Conservation (phyloP, 2,797 vertebrate species). For the Paedocypris micromegethes region DNA sequence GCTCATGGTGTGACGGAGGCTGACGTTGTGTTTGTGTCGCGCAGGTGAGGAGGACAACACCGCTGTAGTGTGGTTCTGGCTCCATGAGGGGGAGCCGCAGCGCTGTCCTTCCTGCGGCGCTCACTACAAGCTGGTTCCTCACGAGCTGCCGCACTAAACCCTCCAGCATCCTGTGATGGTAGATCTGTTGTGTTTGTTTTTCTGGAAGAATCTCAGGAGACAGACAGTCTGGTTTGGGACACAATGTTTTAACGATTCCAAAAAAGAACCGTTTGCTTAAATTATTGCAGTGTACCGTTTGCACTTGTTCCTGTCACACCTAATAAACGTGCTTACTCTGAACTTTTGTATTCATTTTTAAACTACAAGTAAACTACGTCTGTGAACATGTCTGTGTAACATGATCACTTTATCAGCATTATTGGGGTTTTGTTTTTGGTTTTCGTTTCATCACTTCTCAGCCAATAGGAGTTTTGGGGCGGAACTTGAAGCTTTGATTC, state of each 20-base stretch:
- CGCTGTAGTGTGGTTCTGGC: slow-evolving; percentile 82
- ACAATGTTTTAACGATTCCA: slow-evolving; percentile 52
- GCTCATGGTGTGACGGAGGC: too few species aligned
- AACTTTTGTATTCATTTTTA: neutral
- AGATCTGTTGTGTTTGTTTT: slow-evolving; percentile 17
- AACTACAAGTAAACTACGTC: too few species aligned
- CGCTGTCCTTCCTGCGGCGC: slow-evolving; percentile 84
- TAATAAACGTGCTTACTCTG: slow-evolving; percentile 48
- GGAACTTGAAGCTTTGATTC: too few species aligned
- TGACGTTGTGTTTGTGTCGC: slow-evolving; percentile 16
- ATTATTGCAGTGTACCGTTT: slow-evolving; percentile 50
- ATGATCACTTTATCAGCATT: too few species aligned
- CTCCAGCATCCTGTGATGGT: slow-evolving; percentile 39
- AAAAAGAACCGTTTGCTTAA: slow-evolving; percentile 54
- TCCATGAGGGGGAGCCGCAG: slow-evolving; percentile 81
- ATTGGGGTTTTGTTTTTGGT: too few species aligned
- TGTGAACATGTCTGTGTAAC: neutral
- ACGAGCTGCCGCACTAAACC: slow-evolving; percentile 70
- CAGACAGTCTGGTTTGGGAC: slow-evolving; percentile 47
- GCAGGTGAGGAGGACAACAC: slow-evolving; percentile 89
- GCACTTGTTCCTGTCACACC: slow-evolving; percentile 45
- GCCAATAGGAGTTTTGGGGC: too few species aligned
- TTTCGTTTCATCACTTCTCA: too few species aligned
- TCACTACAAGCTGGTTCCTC: slow-evolving; percentile 79
- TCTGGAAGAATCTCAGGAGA: slow-evolving; percentile 32